phyloP scores from a whole-genome alignment of 2,888 invertebrate genomes.

The Stenolophus ochropezus region DNA sequence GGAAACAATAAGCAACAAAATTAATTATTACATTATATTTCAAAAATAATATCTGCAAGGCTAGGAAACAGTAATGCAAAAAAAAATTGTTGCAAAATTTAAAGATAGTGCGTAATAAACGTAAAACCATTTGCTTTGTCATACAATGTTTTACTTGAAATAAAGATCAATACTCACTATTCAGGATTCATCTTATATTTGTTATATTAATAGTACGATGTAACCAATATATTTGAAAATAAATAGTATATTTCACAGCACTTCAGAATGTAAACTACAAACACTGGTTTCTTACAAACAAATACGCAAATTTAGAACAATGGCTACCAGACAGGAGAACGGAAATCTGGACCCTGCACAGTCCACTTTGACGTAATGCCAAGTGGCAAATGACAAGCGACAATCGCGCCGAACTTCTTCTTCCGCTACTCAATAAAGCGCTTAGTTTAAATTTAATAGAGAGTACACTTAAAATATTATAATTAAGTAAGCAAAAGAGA shows the following conservation, averaged over 20 bases:
- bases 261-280: conserved; percentile 48
- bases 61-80: neutral
- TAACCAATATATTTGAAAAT: conserved; percentile 48
- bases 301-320: conserved; percentile 71
- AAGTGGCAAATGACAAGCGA: conserved; percentile 68
- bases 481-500: too few species aligned
- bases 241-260: conserved; percentile 55
- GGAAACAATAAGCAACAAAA: conserved; percentile 62
- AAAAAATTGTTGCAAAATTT: conserved; percentile 11
- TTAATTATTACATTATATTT: neutral
- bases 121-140: conserved; percentile 66
- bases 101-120: conserved; percentile 66
- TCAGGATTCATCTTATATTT: conserved; percentile 82
- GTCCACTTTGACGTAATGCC: conserved; percentile 68
- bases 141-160: conserved; percentile 65
- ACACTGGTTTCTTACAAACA: conserved; percentile 66
- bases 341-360: conserved; percentile 58
- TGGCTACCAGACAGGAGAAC: conserved; percentile 67
- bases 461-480: too few species aligned
- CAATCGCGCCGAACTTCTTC: conserved; percentile 35
- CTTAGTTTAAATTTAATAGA: conserved; percentile 24
- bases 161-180: conserved; percentile 82
- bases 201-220: conserved; percentile 48
- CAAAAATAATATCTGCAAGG: neutral
- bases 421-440: neutral